Evolutionary conservation across 2,797 vertebrate species (phyloP).

Genomic region (Dermochelys coriacea): DNA sequence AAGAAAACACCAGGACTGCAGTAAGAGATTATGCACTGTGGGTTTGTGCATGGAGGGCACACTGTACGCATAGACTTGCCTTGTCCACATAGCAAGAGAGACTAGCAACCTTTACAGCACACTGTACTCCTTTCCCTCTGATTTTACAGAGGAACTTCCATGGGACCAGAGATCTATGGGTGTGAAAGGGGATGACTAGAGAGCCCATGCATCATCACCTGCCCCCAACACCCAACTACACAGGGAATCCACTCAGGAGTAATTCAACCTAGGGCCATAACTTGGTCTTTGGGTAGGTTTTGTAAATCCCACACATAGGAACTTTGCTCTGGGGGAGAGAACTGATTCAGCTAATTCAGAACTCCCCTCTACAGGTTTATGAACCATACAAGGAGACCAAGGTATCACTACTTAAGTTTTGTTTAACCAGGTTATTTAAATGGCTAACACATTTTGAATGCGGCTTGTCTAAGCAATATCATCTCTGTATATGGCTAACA

Average conservation of each 20-base stretch:
- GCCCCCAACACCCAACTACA: background rate
- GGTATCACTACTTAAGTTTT: background rate
- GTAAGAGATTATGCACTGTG: background rate
- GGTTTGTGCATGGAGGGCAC: background rate
- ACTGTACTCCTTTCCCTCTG: background rate
- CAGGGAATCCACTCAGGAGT: background rate
- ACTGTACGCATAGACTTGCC: background rate
- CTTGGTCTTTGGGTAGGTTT: background rate
- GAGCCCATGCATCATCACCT: background rate
- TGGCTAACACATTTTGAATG: background rate
- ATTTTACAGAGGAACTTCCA: background rate
- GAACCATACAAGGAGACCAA: background rate
- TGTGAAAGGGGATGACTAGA: background rate
- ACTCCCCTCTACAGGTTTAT: background rate
- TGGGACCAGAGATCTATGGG: background rate
- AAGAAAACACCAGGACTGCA: background rate
- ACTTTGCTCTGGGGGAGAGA: background rate
- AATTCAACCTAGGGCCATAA: background rate
- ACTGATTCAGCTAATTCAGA: background rate
- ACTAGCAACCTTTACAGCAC: background rate
- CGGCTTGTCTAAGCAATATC: background rate
- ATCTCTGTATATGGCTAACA: background rate
- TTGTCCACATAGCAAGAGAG: background rate
- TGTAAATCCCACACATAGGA: background rate
- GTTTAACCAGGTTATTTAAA: background rate